Base-by-base conservation (phyloP, 2,888 invertebrate genomes). In the Melanophora roralis region DNA sequence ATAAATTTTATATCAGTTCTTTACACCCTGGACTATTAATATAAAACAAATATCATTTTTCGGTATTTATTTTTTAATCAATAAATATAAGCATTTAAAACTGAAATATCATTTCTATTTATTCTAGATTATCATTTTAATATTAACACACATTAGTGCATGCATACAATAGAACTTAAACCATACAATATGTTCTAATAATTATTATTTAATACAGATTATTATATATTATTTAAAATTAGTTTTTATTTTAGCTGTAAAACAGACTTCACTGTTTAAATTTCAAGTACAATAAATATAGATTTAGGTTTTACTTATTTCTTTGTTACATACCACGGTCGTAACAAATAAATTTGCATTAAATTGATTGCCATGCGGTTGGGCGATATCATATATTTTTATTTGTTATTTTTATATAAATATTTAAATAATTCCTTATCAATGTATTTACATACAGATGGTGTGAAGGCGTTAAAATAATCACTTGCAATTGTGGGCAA, bases 371-470 rank as follows among this genome's bases (percentile, higher is more conserved):
- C 45, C 62, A 71, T 62, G 53, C 43, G 53, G n/a, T 34, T 62
- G 40, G 38, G 71, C 62, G 53, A 53, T 72, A 62, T 62, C 62
- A 53, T 53, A 72, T 45, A 62, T 72, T 72, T 72, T 51, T 72
- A 53, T 60, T 60, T 27, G 51, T 59, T 36, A 21, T 36, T 32
- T 60, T 34, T 14, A 43, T 23, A 23, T 6, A 27, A 27, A 27
- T 6, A 27, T 27, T 49, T 49, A n/a, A 57, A 47, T 47, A 27
- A 47, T 16, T 55, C 40, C 34, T 67, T 67, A 67, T 67, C 67
- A 16, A 43, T 43, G 36, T 23, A 62, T 60, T 27, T 27, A n/a
- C n/a, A 40, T 12, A 40, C 4, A 40, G 1, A 40, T 36, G 36
- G 8, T 27, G 27, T 27, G 6, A 36, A 36, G 8, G 12, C 36